These are phyloP conservation scores for Aplochiton taeniatus DNA, from an alignment of 2,797 vertebrate species.

Conservation along the genomic window DNA sequence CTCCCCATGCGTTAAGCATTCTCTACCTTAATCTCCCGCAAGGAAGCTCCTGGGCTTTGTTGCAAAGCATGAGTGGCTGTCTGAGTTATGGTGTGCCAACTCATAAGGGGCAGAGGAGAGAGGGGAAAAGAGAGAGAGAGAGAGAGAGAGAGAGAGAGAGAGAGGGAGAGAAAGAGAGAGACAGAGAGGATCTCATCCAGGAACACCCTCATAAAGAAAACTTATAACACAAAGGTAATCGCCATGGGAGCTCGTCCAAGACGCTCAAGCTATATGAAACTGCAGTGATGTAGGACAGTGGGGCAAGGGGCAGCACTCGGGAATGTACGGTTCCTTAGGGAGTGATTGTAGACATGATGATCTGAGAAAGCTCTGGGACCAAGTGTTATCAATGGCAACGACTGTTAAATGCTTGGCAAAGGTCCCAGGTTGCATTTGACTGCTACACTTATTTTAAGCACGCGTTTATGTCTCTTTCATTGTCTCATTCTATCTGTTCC, in stretches of 20 bases:
- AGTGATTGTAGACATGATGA: constrained; percentile 23
- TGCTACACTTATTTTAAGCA: not conserved
- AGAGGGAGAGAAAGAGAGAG: not conserved
- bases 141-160: constrained; percentile 38
- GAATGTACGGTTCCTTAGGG: not conserved
- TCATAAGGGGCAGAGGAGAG: constrained; percentile 13
- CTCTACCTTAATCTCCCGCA: constrained; percentile 66
- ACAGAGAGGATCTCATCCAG: constrained; percentile 47
- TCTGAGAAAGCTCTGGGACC: constrained; percentile 5
- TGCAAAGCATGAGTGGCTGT: constrained; percentile 66
- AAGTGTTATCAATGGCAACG: constrained; percentile 31
- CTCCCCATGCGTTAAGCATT: constrained; percentile 53
- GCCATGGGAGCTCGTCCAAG: constrained; percentile 31
- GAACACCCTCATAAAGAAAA: constrained; percentile 60
- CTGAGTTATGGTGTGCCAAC: constrained; percentile 67
- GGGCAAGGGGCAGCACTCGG: constrained; percentile 17
- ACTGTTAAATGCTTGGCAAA: constrained; percentile 25
- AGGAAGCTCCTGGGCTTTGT: constrained; percentile 62
- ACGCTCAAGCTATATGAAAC: constrained; percentile 42
- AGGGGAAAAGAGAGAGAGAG: constrained; percentile 32
- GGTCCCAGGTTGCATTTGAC: constrained; percentile 11
- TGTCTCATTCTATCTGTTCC: constrained; percentile 10
- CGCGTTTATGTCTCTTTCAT: constrained; percentile 25
- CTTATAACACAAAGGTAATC: constrained; percentile 49
- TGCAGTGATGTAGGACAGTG: constrained; percentile 21